phyloP scores from a whole-genome alignment of 2,113 vertebrate species.

The Otis tarda region DNA sequence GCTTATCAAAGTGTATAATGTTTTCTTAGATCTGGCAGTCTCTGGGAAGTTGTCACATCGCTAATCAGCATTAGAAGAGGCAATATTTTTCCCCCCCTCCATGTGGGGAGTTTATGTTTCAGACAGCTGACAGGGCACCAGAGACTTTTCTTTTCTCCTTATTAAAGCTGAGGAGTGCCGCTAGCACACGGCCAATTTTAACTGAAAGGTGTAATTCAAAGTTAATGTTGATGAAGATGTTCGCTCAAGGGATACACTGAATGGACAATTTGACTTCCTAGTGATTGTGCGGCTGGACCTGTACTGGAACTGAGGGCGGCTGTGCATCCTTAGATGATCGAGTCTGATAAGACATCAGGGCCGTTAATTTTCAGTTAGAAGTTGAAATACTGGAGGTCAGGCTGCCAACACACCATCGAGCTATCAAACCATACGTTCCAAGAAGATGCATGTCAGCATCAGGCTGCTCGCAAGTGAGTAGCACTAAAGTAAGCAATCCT shows the following conservation, averaged over 20 bases:
- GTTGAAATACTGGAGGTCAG: background rate
- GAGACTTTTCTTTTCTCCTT: background rate
- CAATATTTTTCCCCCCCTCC: background rate
- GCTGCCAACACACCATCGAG: fast-evolving
- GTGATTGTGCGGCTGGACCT: background rate
- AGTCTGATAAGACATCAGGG: background rate
- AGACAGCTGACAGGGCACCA: background rate
- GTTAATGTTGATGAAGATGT: background rate
- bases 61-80: background rate
- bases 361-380: background rate
- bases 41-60: background rate
- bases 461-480: background rate
- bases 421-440: fast-evolving
- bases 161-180: background rate
- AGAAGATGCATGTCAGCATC: background rate
- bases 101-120: background rate
- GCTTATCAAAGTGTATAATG: background rate
- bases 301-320: fast-evolving
- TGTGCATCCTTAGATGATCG: fast-evolving
- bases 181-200: background rate
- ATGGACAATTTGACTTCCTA: background rate
- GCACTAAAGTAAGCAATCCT: background rate
- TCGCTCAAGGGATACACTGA: background rate
- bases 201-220: background rate
- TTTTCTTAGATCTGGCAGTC: background rate